These are phyloP conservation scores for Palloptera scutellata DNA, from an alignment of 2,888 invertebrate species.

Conservation along the genomic window DNA sequence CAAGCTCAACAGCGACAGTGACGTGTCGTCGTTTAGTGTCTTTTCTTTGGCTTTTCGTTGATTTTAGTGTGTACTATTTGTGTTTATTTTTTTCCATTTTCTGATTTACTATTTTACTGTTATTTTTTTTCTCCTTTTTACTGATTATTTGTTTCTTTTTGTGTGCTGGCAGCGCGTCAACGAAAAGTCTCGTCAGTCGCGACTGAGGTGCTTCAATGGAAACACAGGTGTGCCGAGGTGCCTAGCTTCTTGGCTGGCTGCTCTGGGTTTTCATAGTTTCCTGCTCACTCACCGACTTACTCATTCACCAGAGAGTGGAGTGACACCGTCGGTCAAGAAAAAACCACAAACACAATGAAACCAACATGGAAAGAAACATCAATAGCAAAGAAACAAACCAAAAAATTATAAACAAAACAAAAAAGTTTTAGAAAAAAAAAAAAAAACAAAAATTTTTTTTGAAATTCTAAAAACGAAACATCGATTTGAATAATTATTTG, in stretches of 20 bases:
- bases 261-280: background rate
- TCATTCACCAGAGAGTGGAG: background rate
- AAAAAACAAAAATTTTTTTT: constrained; percentile 25
- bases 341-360: no score
- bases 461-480: background rate
- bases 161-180: constrained; percentile 39
- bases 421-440: background rate
- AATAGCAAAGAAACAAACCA: constrained; percentile 29
- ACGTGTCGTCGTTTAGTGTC: constrained; percentile 13
- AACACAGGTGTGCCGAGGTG: constrained; percentile 48
- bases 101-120: no score
- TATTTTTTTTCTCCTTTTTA: no score
- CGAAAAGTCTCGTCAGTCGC: constrained; percentile 61
- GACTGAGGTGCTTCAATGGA: constrained; percentile 63
- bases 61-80: no score
- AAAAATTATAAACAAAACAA: constrained; percentile 1
- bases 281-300: no score
- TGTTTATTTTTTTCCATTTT: no score
- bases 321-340: constrained; percentile 26
- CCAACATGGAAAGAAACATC: background rate
- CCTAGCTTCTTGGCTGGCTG: background rate
- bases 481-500: background rate
- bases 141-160: constrained; percentile 33
- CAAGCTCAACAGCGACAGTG: constrained; percentile 18
- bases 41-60: no score